Evolutionary conservation across 2,888 invertebrate genomes (phyloP), one percentile per base, ranked within the genome.

Genomic region (Laspeyria flexula): DNA sequence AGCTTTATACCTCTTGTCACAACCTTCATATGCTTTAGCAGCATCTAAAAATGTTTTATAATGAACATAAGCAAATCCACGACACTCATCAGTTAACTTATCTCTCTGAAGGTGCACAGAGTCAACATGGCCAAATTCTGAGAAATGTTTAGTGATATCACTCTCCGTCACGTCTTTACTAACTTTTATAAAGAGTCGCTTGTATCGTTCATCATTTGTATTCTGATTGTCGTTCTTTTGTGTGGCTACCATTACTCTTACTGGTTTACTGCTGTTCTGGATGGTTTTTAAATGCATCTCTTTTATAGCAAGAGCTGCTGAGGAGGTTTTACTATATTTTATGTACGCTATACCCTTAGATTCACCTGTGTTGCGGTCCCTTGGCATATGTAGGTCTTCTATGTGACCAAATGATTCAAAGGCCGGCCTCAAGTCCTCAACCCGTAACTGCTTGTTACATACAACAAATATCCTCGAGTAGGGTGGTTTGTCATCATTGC

Each of bases 331-430:
- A 0, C 94, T 93, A 85, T 95, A 99, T 81, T 98, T 98, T 9
- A 99, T 96, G 79, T 98, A 99, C 0, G 97, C 96, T 55, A 98
- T 96, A 43, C 98, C 98, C 94, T 97, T 98, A 66, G 96, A 95
- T 68, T 97, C 96, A 33, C 97, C 96, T 16, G 96, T 95, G 60
- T 90, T 93, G 50, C 96, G 95, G 79, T 98, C 97, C 86, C 95
- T 96, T 9, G 98, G 97, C 73, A 98, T 95, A 95, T 96, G 96
- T 51, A 98, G 93, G 83, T 98, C 97, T 84, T 97, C 97, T 53
- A 98, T 96, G 43, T 93, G 94, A 1, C 98, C 98, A 87, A 95
- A 97, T 65, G 94, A 94, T 13, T 95, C 94, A 81, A 98, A 99
- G 0, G 95, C 94, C 29, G 95, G 94, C 45, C 95, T 93, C 61